A percentile compares a stretch with the other conserved stretches of the same genome.
phyloP scores from a whole-genome alignment of 2,888 invertebrate genomes.

The Agrochola macilenta region DNA sequence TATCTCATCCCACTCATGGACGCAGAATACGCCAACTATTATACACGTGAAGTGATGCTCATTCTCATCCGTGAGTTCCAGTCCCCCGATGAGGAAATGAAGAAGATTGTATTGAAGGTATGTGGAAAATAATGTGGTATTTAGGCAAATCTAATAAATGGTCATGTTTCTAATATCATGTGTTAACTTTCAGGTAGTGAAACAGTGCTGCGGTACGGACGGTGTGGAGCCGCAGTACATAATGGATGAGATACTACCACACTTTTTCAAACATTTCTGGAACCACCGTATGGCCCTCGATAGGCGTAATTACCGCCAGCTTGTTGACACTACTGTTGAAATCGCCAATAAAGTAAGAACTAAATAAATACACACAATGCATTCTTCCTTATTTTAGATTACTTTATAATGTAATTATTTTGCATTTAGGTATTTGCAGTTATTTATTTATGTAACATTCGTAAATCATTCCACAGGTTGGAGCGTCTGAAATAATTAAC shows the following conservation, averaged over 20 bases:
- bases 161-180: background rate
- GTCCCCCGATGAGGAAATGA: slow-evolving; percentile 99
- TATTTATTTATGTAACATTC: background rate
- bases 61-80: slow-evolving; percentile 99
- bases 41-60: slow-evolving; percentile 99
- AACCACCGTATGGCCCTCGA: slow-evolving; percentile 99
- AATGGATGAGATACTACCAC: slow-evolving; percentile 99
- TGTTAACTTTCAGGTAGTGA: slow-evolving; percentile 94
- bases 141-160: background rate
- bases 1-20: slow-evolving; percentile 99
- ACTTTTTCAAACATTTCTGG: slow-evolving; percentile 99
- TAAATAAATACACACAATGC: background rate
- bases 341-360: slow-evolving; percentile 97
- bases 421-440: background rate
- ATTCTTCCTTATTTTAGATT: background rate
- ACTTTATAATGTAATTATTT: background rate
- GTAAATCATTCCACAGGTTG: slow-evolving; percentile 90
- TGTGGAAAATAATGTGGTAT: slow-evolving; percentile 8
- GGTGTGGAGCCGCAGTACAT: slow-evolving; percentile 99
- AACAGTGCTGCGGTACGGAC: slow-evolving; percentile 99
- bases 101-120: slow-evolving; percentile 99
- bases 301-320: slow-evolving; percentile 98
- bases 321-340: slow-evolving; percentile 99
- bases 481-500: slow-evolving; percentile 99
- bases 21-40: slow-evolving; percentile 99